Base-by-base conservation (phyloP, 2,888 invertebrate species). In the Ochropleura plecta region DNA sequence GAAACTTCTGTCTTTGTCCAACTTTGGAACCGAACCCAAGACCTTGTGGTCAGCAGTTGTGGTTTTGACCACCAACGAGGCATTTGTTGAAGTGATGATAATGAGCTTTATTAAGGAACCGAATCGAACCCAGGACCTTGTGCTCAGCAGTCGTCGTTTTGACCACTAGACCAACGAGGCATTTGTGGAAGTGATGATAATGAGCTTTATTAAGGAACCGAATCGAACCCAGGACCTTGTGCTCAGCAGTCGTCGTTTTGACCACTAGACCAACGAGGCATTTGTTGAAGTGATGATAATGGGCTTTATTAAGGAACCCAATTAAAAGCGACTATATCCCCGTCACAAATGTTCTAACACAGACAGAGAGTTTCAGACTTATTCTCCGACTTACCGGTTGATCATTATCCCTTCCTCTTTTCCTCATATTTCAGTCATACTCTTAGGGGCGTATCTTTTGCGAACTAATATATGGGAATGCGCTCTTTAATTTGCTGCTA, bases 321-420 rank as follows among this genome's bases (percentile, higher is more conserved):
- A 62, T 44, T 62, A 62, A 30, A 30, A 59, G n/a, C 6, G 48
- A 10, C 46, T 12, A 16, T 63, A 57, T 70, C 49, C 16, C 48
- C 42, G 7, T 59, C 70, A 64, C 14, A 5, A 65, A 65, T 65
- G 46, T 81, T 42, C 59, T 8, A 68, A 48, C 53, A 64, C 57
- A n/a, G n/a, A n/a, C n/a, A n/a, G n/a, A n/a, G n/a, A n/a, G n/a
- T n/a, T n/a, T n/a, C n/a, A n/a, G 63, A 51, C 76, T 80, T 51
- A 76, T 71, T 59, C 30, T 14, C 67, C 16, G 53, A 70, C 62
- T 68, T 70, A 62, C 69, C 40, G 20, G 55, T 65, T 64, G 62
- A 79, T 79, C 86, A 78, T 83, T 86, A 85, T 83, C 78, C 78
- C 49, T 81, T 72, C 46, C 60, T 49, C 53, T 49, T 65, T 65